Percentiles rank a stretch among this genome's conserved stretches.
Evolutionary conservation across 2,113 vertebrate genomes (phyloP).

Genomic region (Peromyscus californicus): DNA sequence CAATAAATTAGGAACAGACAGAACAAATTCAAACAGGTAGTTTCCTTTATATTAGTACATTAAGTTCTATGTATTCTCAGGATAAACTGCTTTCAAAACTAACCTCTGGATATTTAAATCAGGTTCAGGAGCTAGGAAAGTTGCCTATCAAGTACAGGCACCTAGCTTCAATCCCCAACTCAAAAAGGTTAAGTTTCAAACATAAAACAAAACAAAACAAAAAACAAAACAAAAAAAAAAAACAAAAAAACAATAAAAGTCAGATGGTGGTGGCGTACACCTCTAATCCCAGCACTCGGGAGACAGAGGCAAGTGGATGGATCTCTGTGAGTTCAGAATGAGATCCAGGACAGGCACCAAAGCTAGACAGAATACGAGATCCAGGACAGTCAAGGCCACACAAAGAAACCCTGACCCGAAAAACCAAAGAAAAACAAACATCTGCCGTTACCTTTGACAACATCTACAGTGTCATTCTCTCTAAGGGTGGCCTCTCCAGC

Average conservation of each 20-base stretch:
- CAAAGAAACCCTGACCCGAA: background rate
- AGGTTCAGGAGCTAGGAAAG: background rate
- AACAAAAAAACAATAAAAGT: background rate
- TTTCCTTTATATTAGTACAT: background rate
- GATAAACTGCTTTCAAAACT: slow-evolving; percentile 51
- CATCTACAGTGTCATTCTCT: background rate
- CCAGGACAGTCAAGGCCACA: background rate
- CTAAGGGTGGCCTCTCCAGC: background rate
- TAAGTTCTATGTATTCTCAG: background rate
- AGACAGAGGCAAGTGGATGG: background rate
- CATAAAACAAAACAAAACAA: background rate
- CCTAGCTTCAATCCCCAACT: background rate
- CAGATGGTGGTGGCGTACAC: background rate
- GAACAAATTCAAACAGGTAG: background rate
- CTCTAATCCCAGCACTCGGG: background rate
- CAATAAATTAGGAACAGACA: background rate
- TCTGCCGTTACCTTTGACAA: background rate
- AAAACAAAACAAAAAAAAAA: background rate
- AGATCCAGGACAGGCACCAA: no score
- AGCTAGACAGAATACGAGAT: no score
- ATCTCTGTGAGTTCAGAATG: background rate
- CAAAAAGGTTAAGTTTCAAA: background rate
- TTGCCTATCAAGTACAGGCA: background rate
- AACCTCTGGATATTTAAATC: background rate
- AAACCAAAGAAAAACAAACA: background rate